Evolutionary conservation across 2,888 invertebrate species (phyloP).

Genomic region (Serripes groenlandicus): DNA sequence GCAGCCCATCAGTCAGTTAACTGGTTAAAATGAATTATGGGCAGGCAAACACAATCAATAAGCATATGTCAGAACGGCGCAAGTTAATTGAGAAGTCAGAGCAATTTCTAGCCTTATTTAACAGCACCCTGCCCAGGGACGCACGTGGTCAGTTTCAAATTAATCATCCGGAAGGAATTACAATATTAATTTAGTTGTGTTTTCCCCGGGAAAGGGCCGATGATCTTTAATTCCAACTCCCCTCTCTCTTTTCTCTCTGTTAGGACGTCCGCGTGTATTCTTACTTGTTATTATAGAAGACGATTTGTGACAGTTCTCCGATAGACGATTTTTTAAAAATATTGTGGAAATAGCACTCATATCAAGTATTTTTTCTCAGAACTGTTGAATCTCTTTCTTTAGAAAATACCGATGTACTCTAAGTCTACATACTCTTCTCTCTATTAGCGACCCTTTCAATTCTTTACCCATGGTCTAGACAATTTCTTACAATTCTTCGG

Average conservation of each 20-base stretch:
- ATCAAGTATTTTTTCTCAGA: too few relatives aligned
- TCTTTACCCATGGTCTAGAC: too few relatives aligned
- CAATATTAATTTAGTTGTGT: constrained; percentile 17
- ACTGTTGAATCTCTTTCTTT: too few relatives aligned
- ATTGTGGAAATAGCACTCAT: too few relatives aligned
- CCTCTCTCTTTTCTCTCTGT: background rate
- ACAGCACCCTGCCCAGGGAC: constrained; percentile 32
- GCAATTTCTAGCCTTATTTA: constrained; percentile 60
- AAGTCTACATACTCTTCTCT: too few relatives aligned
- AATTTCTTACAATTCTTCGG: too few relatives aligned
- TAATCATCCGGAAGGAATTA: constrained; percentile 25
- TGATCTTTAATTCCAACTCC: background rate
- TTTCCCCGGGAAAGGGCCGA: background rate
- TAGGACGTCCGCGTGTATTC: too few relatives aligned
- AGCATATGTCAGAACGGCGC: constrained; percentile 55
- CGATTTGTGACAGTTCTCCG: too few relatives aligned
- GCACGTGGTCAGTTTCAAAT: constrained; percentile 30
- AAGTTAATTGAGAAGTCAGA: constrained; percentile 64
- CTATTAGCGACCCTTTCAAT: too few relatives aligned
- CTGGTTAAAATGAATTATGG: constrained; percentile 50
- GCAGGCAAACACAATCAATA: constrained; percentile 43
- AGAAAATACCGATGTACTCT: too few relatives aligned
- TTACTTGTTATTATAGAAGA: too few relatives aligned
- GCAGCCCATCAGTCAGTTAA: background rate
- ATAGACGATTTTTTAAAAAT: too few relatives aligned